Conservation (phyloP, 2,888 invertebrate genomes). For the Catocala sponsa region DNA sequence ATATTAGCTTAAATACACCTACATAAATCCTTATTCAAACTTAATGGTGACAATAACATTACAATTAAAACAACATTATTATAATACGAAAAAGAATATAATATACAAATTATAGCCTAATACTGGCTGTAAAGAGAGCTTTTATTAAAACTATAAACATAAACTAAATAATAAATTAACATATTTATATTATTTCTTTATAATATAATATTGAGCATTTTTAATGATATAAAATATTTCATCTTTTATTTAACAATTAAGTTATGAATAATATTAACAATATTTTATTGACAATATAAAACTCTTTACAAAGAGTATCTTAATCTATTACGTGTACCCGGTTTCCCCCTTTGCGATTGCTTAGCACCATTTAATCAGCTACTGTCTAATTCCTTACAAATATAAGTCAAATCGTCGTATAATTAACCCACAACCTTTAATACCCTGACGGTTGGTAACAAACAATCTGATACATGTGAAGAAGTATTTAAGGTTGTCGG, state of each 20-base stretch:
- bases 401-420: conserved; percentile 26
- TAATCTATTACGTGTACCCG: conserved; percentile 58
- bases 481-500: not conserved
- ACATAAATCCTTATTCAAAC: conserved; percentile 23
- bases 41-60: conserved; percentile 27
- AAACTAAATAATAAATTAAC: conserved; percentile 6
- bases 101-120: conserved; percentile 48
- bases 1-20: too few relatives aligned
- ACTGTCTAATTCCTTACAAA: conserved; percentile 34
- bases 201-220: conserved; percentile 33
- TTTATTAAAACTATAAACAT: conserved; percentile 14
- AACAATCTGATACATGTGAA: conserved; percentile 35
- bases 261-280: conserved; percentile 7
- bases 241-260: conserved; percentile 7
- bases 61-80: conserved; percentile 29
- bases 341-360: conserved; percentile 62
- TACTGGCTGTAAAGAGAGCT: conserved; percentile 66
- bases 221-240: conserved; percentile 13
- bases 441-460: conserved; percentile 69
- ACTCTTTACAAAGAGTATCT: conserved; percentile 8
- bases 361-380: conserved; percentile 82
- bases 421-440: conserved; percentile 68
- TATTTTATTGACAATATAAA: conserved; percentile 18
- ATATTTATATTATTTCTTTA: not conserved
- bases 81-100: conserved; percentile 20